Base-by-base conservation (phyloP, 2,113 vertebrate species). In the Etia nguti region DNA sequence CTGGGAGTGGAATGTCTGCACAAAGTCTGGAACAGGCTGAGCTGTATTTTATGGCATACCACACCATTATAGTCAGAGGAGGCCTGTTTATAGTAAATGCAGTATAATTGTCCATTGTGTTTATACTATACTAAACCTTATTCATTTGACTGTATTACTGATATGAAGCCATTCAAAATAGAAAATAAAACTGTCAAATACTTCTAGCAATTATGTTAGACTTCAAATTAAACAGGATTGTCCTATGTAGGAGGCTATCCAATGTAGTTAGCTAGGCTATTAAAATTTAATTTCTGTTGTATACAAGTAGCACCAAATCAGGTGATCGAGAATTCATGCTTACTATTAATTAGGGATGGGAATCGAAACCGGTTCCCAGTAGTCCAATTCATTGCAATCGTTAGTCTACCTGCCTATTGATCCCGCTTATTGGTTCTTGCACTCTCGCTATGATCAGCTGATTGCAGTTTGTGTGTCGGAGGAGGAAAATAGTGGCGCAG, bases 31-130 rank as follows among this genome's bases (percentile, higher is more conserved):
- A 85, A 81, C 83, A 88, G 83, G 29, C 62, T 2, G 80, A 79
- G 13, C 65, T 15, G 56, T 59, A 31, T 84, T 87, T 84, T 68
- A 79, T 87, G 79, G 57, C 85, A 85, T 87, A 79, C 79, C 83
- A 82, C 43, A 20, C 34, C 20, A 31, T 80, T 82, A 20, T 31
- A 60, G 83, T 85, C 86, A 75, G 52, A 60, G 80, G 59, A 75
- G 80, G 43, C 73, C 48, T 59, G 79, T 34, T 77, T 73, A 82
- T 65, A 70, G 85, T 79, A 34, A 59, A 79, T 84, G 26, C 41
- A 55, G 31, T 43, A 26, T 79, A 22, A 6, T 81, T 73, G 34
- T 80, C 8, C 81, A 81, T 81, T 83, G 52, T 83, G 24, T 48
- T 36, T 60, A 60, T 29, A 26, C 15, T 20, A 80, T 10, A 12